phyloP scores from a whole-genome alignment of 1,140 invertebrate species.

The Caerostris darwini region DNA sequence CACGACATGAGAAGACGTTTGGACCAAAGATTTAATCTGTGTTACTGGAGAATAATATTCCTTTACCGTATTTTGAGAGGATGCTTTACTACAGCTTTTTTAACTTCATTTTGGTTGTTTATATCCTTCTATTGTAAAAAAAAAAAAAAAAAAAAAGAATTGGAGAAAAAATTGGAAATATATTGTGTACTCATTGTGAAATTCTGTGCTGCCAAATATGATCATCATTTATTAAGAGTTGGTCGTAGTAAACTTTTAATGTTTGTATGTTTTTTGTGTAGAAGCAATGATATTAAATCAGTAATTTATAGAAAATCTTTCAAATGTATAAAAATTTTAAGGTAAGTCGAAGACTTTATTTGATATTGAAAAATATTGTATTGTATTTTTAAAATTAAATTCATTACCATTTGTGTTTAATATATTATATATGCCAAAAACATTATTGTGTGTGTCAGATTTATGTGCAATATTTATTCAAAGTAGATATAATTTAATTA shows the following conservation, averaged over 20 bases:
- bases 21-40: slow-evolving; percentile 42
- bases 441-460: background rate
- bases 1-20: slow-evolving; percentile 1
- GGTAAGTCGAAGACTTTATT: background rate
- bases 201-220: background rate
- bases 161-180: background rate
- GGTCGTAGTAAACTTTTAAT: background rate
- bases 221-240: background rate
- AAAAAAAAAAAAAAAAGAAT: too few relatives aligned
- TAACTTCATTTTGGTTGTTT: background rate
- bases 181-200: background rate
- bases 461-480: slow-evolving; percentile 15
- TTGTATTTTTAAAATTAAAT: background rate
- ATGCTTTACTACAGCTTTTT: background rate
- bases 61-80: background rate
- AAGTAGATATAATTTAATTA: background rate
- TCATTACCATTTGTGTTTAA: background rate
- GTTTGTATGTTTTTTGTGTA: background rate
- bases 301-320: background rate
- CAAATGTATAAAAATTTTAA: background rate
- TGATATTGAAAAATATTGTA: background rate
- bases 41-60: slow-evolving; percentile 30
- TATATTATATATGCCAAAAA: too few relatives aligned
- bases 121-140: background rate
- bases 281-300: background rate